These are phyloP conservation scores for Sipha maydis DNA, from an alignment of 2,888 invertebrate species.

Conservation along the genomic window DNA sequence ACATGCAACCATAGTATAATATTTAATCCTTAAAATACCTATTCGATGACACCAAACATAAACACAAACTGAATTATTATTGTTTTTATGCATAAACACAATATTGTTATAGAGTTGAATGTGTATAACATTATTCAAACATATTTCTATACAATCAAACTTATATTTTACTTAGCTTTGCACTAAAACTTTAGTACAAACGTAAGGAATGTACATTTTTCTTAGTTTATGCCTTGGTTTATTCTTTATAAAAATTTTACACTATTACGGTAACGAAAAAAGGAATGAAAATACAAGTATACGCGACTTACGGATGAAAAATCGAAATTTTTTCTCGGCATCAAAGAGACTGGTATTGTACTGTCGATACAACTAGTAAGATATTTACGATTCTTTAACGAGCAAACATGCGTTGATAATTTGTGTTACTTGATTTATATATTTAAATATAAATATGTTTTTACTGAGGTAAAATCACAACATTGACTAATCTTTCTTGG, in stretches of 20 bases:
- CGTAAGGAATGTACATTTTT: background rate
- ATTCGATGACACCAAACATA: too few species aligned
- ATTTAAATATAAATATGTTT: too few species aligned
- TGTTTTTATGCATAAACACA: background rate
- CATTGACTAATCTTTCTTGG: background rate
- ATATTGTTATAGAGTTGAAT: background rate
- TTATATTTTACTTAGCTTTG: background rate
- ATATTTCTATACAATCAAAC: background rate
- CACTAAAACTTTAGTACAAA: background rate
- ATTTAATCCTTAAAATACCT: too few species aligned
- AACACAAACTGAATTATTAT: too few species aligned
- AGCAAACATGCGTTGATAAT: background rate
- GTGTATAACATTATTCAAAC: background rate
- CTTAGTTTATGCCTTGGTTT: background rate
- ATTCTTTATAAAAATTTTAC: background rate
- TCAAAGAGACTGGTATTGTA: constrained; percentile 16
- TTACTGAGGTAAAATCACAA: background rate
- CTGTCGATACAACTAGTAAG: background rate
- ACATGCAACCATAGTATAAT: too few species aligned
- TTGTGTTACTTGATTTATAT: background rate
- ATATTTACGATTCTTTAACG: constrained; percentile 9
- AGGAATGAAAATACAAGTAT: background rate
- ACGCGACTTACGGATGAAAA: constrained; percentile 35
- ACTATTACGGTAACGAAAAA: background rate
- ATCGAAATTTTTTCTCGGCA: constrained; percentile 1